Conservation (phyloP, 1,140 invertebrate genomes). For the Cherax destructor region DNA sequence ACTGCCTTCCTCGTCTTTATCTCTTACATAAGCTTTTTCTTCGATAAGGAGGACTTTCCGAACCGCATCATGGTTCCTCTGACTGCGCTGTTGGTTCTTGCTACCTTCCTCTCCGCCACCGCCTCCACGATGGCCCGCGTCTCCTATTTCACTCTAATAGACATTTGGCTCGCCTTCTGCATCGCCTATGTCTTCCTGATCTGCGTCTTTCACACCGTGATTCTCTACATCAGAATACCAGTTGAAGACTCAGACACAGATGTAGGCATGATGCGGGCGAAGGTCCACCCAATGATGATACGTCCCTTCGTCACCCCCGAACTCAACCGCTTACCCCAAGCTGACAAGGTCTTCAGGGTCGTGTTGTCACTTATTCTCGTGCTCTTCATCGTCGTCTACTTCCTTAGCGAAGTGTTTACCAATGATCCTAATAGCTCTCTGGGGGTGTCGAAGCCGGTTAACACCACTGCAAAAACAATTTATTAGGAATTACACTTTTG, state of each 20-base stretch:
- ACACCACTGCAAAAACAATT: too few relatives aligned
- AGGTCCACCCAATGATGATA: neutral
- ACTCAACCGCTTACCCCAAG: neutral
- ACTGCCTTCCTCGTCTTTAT: conserved; percentile 22
- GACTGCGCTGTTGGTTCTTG: conserved; percentile 26
- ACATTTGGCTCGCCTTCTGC: conserved; percentile 50
- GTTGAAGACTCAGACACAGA: neutral
- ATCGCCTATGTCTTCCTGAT: conserved; percentile 35
- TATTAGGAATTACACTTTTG: too few relatives aligned
- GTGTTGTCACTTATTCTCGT: neutral
- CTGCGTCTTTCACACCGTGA: conserved; percentile 1
- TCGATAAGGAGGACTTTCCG: conserved; percentile 35
- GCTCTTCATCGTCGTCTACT: neutral
- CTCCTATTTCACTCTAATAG: conserved; percentile 47
- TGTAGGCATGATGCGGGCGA: neutral
- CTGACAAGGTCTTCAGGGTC: neutral
- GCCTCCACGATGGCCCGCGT: conserved; percentile 28
- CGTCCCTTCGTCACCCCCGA: neutral
- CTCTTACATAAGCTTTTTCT: conserved; percentile 35
- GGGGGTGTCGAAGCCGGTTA: too few relatives aligned
- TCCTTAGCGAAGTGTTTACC: neutral
- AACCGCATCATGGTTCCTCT: conserved; percentile 51
- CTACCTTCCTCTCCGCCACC: conserved; percentile 44
- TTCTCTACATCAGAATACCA: neutral
- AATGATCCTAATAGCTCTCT: too few relatives aligned